These are phyloP conservation scores for Baccha elongata DNA, from an alignment of 2,888 invertebrate species.

Conservation along the genomic window DNA sequence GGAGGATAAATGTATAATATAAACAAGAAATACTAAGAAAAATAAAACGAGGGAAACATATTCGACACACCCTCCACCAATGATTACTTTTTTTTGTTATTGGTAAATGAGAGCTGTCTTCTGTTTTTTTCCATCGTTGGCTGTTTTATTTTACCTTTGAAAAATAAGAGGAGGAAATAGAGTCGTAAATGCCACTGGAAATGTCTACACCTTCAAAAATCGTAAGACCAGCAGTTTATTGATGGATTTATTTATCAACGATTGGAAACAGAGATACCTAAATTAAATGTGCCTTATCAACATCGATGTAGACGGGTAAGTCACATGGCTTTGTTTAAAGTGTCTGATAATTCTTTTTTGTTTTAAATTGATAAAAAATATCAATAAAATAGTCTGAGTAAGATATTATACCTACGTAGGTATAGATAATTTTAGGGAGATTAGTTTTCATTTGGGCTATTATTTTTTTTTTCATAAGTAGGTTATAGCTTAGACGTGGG, in stretches of 20 bases:
- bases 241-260: slow-evolving; percentile 62
- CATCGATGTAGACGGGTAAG: slow-evolving; percentile 40
- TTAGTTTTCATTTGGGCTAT: neutral
- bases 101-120: neutral
- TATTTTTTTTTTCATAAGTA: no score
- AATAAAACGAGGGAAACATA: slow-evolving; percentile 16
- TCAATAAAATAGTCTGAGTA: slow-evolving; percentile 20
- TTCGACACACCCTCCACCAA: slow-evolving; percentile 31
- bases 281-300: slow-evolving; percentile 27
- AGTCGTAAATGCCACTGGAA: neutral
- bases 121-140: neutral
- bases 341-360: neutral
- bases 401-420: no score
- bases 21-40: neutral
- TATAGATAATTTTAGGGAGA: no score
- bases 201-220: neutral
- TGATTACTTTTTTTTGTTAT: neutral
- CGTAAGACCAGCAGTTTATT: slow-evolving; percentile 38
- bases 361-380: slow-evolving; percentile 1
- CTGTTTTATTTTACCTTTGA: neutral
- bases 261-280: slow-evolving; percentile 50
- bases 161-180: slow-evolving; percentile 4
- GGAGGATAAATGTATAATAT: neutral
- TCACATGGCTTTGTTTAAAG: slow-evolving; percentile 23
- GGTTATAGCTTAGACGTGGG: no score